Conservation (phyloP, 2,113 vertebrate species). For the Poeciliopsis retropinna region DNA sequence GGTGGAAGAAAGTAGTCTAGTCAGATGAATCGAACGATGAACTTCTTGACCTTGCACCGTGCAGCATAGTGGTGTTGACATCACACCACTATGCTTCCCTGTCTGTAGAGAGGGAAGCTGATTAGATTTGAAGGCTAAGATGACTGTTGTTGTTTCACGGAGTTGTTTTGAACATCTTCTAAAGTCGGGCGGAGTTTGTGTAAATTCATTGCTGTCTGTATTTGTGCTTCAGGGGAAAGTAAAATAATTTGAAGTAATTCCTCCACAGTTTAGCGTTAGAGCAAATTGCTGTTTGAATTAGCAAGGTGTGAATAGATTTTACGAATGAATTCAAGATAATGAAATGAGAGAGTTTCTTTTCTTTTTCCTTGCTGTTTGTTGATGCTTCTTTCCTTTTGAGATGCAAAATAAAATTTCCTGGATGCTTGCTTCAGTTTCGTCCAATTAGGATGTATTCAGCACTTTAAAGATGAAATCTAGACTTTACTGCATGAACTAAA, state of each 20-base stretch:
- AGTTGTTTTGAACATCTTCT: constrained; percentile 48
- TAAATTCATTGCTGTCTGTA: neutral
- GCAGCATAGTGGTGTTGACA: no score
- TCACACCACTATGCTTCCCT: no score
- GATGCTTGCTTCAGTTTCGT: constrained; percentile 42
- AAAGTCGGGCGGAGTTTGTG: constrained; percentile 10
- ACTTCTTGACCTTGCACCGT: no score
- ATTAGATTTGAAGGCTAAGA: no score
- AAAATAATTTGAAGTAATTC: constrained; percentile 24
- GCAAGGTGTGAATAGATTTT: constrained; percentile 19
- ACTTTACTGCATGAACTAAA: constrained; percentile 41
- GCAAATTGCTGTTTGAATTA: constrained; percentile 29
- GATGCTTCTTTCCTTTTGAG: constrained; percentile 25
- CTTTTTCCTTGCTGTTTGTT: constrained; percentile 19
- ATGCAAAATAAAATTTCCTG: constrained; percentile 38
- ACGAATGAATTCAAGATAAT: constrained; percentile 1
- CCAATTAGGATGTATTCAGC: constrained; percentile 30
- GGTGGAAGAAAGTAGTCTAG: no score
- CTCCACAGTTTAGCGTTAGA: constrained; percentile 7
- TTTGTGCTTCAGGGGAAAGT: constrained; percentile 1
- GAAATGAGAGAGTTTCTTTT: neutral
- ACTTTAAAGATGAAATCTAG: constrained; percentile 42
- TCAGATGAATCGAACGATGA: no score
- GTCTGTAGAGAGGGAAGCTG: no score
- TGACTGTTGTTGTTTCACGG: no score